phyloP scores from a whole-genome alignment of 2,113 vertebrate species.

The Elaphurus davidianus region DNA sequence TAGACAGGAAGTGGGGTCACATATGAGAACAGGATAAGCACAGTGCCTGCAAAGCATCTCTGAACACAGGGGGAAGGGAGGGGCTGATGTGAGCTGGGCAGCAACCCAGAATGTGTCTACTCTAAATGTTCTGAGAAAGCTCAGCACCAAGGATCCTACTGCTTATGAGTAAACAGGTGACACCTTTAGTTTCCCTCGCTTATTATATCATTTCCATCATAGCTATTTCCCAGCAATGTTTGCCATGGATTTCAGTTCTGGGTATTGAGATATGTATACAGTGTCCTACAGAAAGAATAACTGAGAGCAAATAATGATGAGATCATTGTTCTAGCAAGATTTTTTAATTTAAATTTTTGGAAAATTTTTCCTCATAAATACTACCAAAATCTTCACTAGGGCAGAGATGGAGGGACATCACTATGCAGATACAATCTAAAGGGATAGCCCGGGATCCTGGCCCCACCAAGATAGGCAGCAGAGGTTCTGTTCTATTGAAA shows the following conservation, averaged over 20 bases:
- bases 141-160: not conserved
- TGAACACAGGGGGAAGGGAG: not conserved
- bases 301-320: not conserved
- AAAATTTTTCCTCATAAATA: not conserved
- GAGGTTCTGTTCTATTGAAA: not conserved
- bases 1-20: not conserved
- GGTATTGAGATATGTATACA: not conserved
- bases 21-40: not conserved
- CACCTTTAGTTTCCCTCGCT: not conserved
- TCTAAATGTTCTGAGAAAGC: not conserved
- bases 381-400: not conserved
- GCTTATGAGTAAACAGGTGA: not conserved
- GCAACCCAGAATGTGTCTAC: not conserved
- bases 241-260: not conserved
- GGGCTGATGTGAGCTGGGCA: not conserved
- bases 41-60: not conserved
- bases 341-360: not conserved
- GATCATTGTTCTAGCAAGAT: not conserved
- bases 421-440: rapidly evolving
- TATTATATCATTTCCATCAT: not conserved
- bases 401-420: not conserved
- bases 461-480: not conserved
- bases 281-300: not conserved
- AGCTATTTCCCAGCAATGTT: not conserved
- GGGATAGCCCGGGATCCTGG: not conserved